Conservation (phyloP, 1,140 invertebrate species). For the Nephila pilipes region DNA sequence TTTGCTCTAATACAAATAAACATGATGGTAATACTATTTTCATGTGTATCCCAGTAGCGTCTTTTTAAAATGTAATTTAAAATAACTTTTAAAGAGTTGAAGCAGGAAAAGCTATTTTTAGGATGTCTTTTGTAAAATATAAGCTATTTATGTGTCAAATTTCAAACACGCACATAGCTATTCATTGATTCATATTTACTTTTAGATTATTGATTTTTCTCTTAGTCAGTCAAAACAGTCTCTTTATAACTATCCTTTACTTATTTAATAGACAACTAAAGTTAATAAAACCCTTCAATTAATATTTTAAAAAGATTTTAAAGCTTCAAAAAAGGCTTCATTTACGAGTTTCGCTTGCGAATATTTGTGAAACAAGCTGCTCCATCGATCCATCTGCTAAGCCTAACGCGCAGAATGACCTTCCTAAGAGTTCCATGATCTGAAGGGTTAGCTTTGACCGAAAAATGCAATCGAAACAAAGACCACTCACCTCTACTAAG, state of each 20-base stretch:
- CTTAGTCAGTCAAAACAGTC: background rate
- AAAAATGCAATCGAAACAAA: background rate
- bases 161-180: background rate
- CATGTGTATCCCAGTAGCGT: background rate
- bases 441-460: background rate
- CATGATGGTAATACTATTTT: background rate
- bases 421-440: background rate
- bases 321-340: background rate
- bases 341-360: background rate
- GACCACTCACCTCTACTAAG: slow-evolving; percentile 67
- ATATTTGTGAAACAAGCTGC: background rate
- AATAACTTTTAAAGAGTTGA: background rate
- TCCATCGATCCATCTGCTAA: background rate
- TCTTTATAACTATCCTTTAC: background rate
- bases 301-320: background rate
- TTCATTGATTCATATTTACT: background rate
- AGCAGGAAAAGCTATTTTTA: background rate
- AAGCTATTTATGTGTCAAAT: too few species aligned
- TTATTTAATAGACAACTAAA: background rate
- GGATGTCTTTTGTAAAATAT: too few species aligned
- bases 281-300: background rate
- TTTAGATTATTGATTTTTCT: slow-evolving; percentile 8
- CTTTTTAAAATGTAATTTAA: background rate
- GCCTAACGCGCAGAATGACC: slow-evolving; percentile 50
- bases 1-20: background rate